A percentile compares a stretch with the other conserved stretches of the same genome.
phyloP scores from a whole-genome alignment of 2,888 invertebrate species.

The Nebria salina region DNA sequence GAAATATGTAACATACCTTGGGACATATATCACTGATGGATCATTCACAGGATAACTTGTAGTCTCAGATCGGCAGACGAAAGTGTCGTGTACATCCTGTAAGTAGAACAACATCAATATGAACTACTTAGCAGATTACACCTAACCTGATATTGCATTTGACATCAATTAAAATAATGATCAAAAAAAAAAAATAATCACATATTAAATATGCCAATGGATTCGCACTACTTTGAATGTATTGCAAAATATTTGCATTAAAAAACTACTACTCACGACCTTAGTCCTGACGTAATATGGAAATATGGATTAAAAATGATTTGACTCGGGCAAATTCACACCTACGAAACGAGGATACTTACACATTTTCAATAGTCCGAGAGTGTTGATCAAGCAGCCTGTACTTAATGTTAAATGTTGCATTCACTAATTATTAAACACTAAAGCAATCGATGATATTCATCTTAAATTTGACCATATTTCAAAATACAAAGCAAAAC shows the following conservation, averaged over 20 bases:
- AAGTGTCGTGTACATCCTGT: constrained; percentile 44
- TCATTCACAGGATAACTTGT: constrained; percentile 38
- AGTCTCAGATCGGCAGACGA: constrained; percentile 28
- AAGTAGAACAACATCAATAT: constrained; percentile 39
- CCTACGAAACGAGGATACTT: constrained; percentile 31
- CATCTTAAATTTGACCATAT: constrained; percentile 39
- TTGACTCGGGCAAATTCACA: constrained; percentile 38
- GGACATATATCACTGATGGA: constrained; percentile 33
- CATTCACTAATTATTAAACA: constrained; percentile 29
- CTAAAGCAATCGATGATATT: constrained; percentile 21
- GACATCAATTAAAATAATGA: constrained; percentile 16
- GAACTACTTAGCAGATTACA: constrained; percentile 42
- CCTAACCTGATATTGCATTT: constrained; percentile 43
- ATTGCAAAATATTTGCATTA: constrained; percentile 33
- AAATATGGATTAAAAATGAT: constrained; percentile 46
- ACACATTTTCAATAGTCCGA: constrained; percentile 21
- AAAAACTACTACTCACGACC: constrained; percentile 45
- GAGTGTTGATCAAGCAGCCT: neutral
- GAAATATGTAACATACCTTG: constrained; percentile 21
- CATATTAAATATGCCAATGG: neutral
- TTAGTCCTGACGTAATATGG: constrained; percentile 46
- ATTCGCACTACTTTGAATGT: neutral
- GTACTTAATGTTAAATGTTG: constrained; percentile 2
- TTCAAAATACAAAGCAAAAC: constrained; percentile 44
- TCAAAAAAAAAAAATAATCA: neutral